These are phyloP conservation scores for Lycodopsis pacificus DNA, from an alignment of 2,797 vertebrate species.

Conservation along the genomic window DNA sequence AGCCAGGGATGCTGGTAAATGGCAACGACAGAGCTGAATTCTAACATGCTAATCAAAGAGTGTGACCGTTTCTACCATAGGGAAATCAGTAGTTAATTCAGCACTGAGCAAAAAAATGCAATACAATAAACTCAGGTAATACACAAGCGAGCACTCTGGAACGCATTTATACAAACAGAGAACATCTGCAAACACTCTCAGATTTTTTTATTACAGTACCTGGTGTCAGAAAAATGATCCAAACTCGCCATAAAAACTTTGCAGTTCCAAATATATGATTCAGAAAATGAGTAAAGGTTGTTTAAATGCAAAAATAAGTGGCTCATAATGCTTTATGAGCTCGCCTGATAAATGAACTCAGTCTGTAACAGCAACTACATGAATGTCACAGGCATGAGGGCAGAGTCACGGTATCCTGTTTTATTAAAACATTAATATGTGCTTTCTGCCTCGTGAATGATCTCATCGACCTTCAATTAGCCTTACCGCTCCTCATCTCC, in stretches of 20 bases:
- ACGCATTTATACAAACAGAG: background rate
- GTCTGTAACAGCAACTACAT: background rate
- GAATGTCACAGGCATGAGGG: constrained; percentile 17
- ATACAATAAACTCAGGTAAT: constrained; percentile 9
- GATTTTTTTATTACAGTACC: background rate
- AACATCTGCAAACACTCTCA: background rate
- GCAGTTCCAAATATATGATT: background rate
- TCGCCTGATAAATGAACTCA: constrained; percentile 9
- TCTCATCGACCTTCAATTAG: constrained; percentile 73
- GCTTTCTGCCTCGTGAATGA: constrained; percentile 43
- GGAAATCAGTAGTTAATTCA: constrained; percentile 61
- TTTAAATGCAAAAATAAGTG: background rate
- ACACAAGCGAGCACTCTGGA: background rate
- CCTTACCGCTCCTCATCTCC: constrained; percentile 50
- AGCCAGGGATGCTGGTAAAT: constrained; percentile 40
- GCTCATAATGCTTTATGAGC: background rate
- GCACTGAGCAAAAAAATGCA: constrained; percentile 12
- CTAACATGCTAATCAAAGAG: constrained; percentile 63
- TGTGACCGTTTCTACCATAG: constrained; percentile 27
- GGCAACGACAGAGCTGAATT: constrained; percentile 49
- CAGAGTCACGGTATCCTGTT: constrained; percentile 27
- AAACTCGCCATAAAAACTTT: background rate
- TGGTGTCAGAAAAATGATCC: background rate
- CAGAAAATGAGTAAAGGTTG: background rate
- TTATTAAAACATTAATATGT: constrained; percentile 64